Evolutionary conservation across 30 jellyfish, hydroid and myxozoan genomes (phyloP), one percentile per base, ranked within the genome.

Genomic region (Cassiopea xamachana): DNA sequence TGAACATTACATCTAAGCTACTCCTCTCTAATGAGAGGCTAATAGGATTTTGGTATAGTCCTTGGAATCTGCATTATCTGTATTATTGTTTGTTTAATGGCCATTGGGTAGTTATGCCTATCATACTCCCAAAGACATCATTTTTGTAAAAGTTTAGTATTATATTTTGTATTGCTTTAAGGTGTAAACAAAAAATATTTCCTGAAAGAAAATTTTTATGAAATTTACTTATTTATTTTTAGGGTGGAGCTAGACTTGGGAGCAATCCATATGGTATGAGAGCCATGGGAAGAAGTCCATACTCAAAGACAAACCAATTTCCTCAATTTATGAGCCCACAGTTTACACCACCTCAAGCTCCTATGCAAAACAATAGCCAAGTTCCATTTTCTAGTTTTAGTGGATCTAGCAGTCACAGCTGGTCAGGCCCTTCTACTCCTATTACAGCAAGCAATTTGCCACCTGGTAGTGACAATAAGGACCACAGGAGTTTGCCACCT

Each of bases 251-350:
- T 19, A 48, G 1, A 5, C 14, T 7, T 48, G 87, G 75, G 0
- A 51, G 87, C 60, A 84, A 84, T 60, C 92, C 92, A 48, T 84
- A 67, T 84, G 92, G 85, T 8, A 84, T 84, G 92, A 73, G 72
- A 45, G 55, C 85, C 18, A 69, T 47, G 71, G 85, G 92, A 10
- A 73, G 78, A 15, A 84, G 45, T 60, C 92, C 85, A 70, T 84
- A 84, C 50, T 19, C 85, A 43, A 84, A 72, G 77, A 84, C 64
- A 43, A 84, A 48, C 46, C 87, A 46, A 50, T 27, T 60, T 1
- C 27, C 58, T 48, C 87, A 59, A 55, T 45, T 27, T 50, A 50
- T 51, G 55, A 14, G 19, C 16, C 87, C 87, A 55, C 1, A 1
- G 51, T 48, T 12, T 39, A 50, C 46, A 7, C 75, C 69, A 48